Evolutionary conservation across 2,797 vertebrate species (phyloP).

Genomic region (Lemur catta): DNA sequence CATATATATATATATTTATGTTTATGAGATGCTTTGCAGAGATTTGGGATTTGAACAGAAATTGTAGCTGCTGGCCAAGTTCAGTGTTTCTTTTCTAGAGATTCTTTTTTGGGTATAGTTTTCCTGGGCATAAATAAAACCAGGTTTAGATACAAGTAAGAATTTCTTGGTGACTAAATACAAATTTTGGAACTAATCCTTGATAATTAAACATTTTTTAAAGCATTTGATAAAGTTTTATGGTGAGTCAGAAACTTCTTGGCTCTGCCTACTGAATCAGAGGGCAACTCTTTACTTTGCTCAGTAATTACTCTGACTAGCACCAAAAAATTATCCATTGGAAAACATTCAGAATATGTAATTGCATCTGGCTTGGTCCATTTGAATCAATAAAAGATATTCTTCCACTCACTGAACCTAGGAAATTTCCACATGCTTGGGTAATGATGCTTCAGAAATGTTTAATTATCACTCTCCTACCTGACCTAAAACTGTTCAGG

Average conservation of each 20-base stretch:
- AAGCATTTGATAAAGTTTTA: neutral
- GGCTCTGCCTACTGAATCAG: neutral
- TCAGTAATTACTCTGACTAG: slow-evolving; percentile 47
- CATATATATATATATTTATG: neutral
- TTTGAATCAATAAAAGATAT: slow-evolving; percentile 50
- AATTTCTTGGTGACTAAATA: slow-evolving; percentile 2
- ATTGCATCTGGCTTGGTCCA: slow-evolving; percentile 42
- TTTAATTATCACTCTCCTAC: slow-evolving; percentile 50
- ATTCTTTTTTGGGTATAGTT: neutral
- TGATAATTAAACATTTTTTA: neutral
- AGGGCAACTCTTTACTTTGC: slow-evolving; percentile 6
- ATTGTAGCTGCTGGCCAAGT: neutral
- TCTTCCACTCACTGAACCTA: slow-evolving; percentile 30
- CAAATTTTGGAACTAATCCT: neutral
- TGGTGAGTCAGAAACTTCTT: neutral
- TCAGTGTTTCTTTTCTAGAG: neutral
- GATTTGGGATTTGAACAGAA: neutral
- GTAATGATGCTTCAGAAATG: slow-evolving; percentile 39
- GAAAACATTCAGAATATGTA: slow-evolving; percentile 57
- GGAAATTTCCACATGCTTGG: slow-evolving; percentile 39
- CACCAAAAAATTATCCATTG: neutral
- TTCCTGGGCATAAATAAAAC: neutral
- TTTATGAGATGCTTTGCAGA: neutral
- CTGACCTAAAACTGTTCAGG: slow-evolving; percentile 34
- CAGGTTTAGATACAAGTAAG: neutral